A percentile compares a stretch with the other conserved stretches of the same genome.
Conservation (phyloP, 2,113 vertebrate genomes). For the Sula dactylatra region DNA sequence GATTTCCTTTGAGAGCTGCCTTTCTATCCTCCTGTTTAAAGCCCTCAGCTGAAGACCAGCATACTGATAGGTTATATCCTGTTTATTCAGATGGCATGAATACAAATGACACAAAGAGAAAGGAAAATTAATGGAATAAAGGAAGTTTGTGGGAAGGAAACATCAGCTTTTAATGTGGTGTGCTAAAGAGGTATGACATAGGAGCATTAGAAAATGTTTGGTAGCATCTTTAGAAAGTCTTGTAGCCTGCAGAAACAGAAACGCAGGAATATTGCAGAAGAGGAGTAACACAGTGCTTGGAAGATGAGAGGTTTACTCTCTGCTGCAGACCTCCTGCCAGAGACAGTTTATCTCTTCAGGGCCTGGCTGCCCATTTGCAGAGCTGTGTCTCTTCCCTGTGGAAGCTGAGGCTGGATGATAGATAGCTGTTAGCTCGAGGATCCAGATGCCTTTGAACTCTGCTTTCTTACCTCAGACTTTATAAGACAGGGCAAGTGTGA, state of each 20-base stretch:
- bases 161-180: background rate
- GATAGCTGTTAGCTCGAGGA: background rate
- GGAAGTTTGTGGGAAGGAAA: background rate
- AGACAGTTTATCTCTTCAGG: background rate
- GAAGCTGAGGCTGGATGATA: background rate
- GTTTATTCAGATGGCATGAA: background rate
- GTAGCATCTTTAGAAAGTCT: background rate
- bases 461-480: background rate
- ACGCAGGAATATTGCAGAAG: background rate
- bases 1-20: background rate
- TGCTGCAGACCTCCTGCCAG: background rate
- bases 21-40: background rate
- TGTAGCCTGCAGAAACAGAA: background rate
- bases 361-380: background rate
- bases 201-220: background rate
- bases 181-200: background rate
- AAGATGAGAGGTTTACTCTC: background rate
- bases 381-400: background rate
- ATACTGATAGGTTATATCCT: background rate
- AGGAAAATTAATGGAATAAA: background rate
- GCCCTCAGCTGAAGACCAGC: background rate
- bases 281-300: background rate
- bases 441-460: background rate
- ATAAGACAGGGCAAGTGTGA: background rate
- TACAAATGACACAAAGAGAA: background rate